Base-by-base conservation (phyloP, 2,797 vertebrate genomes). In the Coreius guichenoti region DNA sequence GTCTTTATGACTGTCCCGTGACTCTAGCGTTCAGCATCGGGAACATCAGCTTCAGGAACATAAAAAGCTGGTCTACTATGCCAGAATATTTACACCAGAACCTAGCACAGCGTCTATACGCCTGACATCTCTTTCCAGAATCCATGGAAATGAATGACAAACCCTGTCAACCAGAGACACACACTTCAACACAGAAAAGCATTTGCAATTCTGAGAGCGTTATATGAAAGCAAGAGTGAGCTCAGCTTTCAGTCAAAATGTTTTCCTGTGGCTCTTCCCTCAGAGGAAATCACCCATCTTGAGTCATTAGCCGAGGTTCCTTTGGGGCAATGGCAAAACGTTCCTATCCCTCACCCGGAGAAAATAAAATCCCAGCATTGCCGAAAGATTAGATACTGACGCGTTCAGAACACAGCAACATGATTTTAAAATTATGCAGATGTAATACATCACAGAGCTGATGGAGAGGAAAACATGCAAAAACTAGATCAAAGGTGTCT, bases 111-210 rank as follows among this genome's bases (percentile, higher is more conserved):
- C n/a, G 8, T 83, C 67, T 45, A 47, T 70, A 75, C 0, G 13
- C 39, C 81, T 70, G 81, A 56, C 12, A 56, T 75, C 74, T 72
- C 49, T 65, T 67, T 33, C 65, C 33, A 43, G 61, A 12, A 86
- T 65, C 21, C 43, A 72, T 56, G 43, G 80, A 69, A 80, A 84
- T 70, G 56, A 86, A 67, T 86, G 65, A 82, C 51, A 81, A 67
- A 80, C 47, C 67, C 77, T 58, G 65, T 58, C 78, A 58, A 84
- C 29, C 54, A 85, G 39, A 49, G 73, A 84, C 39, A 63, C 51
- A 21, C 49, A 29, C 73, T 83, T 68, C 13, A 72, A 72, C 61
- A 70, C n/a, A 69, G 31, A 72, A 21, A 26, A 79, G 65, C 56
- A 82, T 74, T 63, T 78, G 31, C 12, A 70, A 67, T 70, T 82